A percentile compares a stretch with the other conserved stretches of the same genome.
Conservation (phyloP, 1,140 invertebrate species). For the Ditylenchus dipsaci region DNA sequence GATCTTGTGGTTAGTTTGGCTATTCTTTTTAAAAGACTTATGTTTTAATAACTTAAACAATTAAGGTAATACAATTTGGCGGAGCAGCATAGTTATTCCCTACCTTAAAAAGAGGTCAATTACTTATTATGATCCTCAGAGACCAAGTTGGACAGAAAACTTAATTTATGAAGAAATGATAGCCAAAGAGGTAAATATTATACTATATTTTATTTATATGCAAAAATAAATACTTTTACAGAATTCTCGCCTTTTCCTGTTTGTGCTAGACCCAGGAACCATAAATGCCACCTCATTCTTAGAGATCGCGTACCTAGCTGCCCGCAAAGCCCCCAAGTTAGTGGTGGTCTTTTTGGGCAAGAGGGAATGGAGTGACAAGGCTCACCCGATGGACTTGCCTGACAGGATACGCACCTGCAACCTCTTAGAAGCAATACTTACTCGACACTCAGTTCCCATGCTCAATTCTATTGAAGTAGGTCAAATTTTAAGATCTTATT, state of each 20-base stretch:
- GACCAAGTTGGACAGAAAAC: conserved; percentile 52
- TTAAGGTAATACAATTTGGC: conserved; percentile 40
- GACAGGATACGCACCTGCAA: conserved; percentile 49
- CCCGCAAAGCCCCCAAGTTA: conserved; percentile 53
- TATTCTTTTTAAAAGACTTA: background rate
- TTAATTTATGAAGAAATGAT: conserved; percentile 53
- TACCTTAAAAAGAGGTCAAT: conserved; percentile 56
- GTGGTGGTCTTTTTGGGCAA: conserved; percentile 55
- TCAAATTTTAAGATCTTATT: background rate
- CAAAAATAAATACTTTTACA: conserved; percentile 22
- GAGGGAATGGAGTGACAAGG: conserved; percentile 55
- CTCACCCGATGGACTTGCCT: conserved; percentile 52
- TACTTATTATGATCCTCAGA: conserved; percentile 55
- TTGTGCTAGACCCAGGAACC: conserved; percentile 56
- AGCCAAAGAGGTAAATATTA: conserved; percentile 47
- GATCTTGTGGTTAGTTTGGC: conserved; percentile 46
- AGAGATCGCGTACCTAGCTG: conserved; percentile 57
- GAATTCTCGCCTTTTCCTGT: conserved; percentile 55
- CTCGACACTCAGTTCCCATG: conserved; percentile 51
- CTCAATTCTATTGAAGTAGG: conserved; percentile 40
- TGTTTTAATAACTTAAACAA: background rate
- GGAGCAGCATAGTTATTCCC: conserved; percentile 54
- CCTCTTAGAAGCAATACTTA: conserved; percentile 49
- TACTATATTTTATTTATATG: conserved; percentile 5
- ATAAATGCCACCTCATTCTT: conserved; percentile 57